A percentile compares a stretch with the other conserved stretches of the same genome.
phyloP scores from a whole-genome alignment of 2,797 vertebrate genomes.

The Eospalax fontanierii region DNA sequence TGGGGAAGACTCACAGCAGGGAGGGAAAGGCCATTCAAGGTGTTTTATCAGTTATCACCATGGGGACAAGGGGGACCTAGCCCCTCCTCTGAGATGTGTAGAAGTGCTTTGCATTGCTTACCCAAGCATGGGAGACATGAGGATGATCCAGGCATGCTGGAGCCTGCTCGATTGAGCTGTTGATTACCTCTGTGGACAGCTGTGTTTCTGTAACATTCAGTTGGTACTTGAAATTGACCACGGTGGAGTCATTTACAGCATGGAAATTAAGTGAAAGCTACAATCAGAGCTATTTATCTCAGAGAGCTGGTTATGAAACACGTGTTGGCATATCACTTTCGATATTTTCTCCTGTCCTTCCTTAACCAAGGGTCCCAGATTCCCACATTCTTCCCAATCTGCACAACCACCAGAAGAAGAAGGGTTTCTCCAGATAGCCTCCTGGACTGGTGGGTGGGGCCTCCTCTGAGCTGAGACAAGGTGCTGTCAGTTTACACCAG shows the following conservation, averaged over 20 bases:
- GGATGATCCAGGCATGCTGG: not conserved
- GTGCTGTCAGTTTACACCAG: not conserved
- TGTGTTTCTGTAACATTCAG: not conserved
- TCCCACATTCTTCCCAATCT: not conserved
- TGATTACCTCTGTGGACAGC: not conserved
- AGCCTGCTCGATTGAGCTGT: not conserved
- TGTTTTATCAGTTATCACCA: not conserved
- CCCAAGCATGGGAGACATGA: not conserved
- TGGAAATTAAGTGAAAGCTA: not conserved
- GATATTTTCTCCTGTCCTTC: not conserved
- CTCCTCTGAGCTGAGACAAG: not conserved
- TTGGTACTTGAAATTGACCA: not conserved
- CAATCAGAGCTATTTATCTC: not conserved
- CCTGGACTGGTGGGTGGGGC: not conserved
- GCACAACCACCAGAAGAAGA: not conserved
- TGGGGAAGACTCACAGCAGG: not conserved
- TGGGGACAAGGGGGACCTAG: not conserved
- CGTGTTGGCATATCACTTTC: not conserved
- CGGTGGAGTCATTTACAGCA: not conserved
- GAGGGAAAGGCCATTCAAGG: not conserved
- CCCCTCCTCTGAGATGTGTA: fast-evolving
- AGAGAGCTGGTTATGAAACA: not conserved
- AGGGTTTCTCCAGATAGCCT: not conserved
- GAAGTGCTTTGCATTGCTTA: not conserved
- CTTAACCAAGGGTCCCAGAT: not conserved